Conservation (phyloP, 2,797 vertebrate genomes). For the Clarias fuscus region DNA sequence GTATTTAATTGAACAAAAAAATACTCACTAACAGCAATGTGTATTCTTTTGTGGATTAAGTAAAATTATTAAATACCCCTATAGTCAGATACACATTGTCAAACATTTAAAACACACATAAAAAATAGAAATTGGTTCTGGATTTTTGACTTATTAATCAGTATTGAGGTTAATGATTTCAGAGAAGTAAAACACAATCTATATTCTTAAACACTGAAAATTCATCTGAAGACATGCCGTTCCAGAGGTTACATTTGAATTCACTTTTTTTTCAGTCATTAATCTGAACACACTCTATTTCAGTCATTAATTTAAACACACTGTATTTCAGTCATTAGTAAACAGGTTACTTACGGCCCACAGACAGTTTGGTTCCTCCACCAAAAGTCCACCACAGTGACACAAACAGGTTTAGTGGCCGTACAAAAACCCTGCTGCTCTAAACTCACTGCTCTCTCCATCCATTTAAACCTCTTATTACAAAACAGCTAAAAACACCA, state of each 20-base stretch:
- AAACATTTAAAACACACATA: background rate
- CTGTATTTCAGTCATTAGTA: background rate
- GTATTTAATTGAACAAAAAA: background rate
- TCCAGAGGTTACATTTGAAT: no score
- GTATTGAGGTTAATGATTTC: no score
- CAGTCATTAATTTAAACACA: no score
- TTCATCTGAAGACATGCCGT: no score
- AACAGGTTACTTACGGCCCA: conserved; percentile 23
- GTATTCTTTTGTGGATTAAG: background rate
- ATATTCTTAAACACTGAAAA: no score
- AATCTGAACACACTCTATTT: no score
- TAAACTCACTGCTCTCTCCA: no score
- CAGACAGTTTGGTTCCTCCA: conserved; percentile 16
- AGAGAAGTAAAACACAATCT: no score
- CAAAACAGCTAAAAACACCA: background rate
- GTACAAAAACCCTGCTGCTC: no score
- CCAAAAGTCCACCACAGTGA: background rate
- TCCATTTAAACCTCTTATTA: no score
- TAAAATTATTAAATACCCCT: no score
- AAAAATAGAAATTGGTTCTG: background rate
- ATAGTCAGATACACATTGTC: background rate
- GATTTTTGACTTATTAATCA: background rate
- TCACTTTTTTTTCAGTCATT: no score
- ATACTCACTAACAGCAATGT: background rate
- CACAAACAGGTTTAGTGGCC: background rate